These are phyloP conservation scores for Tichodroma muraria DNA, from an alignment of 2,113 vertebrate species.

Conservation along the genomic window DNA sequence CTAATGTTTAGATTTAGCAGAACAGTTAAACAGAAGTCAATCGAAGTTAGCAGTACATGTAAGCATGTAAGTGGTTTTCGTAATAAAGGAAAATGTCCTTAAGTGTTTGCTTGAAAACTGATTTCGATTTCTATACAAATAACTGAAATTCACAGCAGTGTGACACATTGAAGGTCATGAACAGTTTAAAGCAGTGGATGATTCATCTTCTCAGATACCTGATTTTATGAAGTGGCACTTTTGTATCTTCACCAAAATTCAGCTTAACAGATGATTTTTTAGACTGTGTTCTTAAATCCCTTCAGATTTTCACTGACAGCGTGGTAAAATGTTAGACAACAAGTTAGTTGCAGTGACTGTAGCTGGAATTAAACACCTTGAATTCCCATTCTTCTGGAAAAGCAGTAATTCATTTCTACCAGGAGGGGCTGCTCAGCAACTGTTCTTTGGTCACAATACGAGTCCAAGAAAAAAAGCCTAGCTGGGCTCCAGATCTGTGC, in stretches of 20 bases:
- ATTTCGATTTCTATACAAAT: neutral
- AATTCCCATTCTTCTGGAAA: neutral
- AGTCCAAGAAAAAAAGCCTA: neutral
- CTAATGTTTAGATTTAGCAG: neutral
- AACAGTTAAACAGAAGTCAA: neutral
- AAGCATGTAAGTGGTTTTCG: neutral
- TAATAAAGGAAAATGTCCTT: neutral
- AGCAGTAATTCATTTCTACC: constrained; percentile 4
- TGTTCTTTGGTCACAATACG: neutral
- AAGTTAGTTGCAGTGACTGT: neutral
- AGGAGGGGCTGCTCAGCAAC: constrained; percentile 38
- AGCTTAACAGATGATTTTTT: neutral
- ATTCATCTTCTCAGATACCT: neutral
- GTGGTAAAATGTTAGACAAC: neutral
- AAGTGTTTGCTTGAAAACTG: neutral
- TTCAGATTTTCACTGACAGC: neutral
- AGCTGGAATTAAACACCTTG: neutral
- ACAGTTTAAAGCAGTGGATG: neutral
- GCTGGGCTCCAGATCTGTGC: neutral
- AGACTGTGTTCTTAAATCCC: neutral
- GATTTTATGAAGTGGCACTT: neutral
- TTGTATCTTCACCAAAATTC: neutral
- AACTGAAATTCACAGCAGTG: neutral
- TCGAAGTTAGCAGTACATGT: neutral
- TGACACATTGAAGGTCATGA: neutral